These are phyloP conservation scores for Neomonachus schauinslandi DNA, from an alignment of 2,113 vertebrate genomes.

Conservation along the genomic window DNA sequence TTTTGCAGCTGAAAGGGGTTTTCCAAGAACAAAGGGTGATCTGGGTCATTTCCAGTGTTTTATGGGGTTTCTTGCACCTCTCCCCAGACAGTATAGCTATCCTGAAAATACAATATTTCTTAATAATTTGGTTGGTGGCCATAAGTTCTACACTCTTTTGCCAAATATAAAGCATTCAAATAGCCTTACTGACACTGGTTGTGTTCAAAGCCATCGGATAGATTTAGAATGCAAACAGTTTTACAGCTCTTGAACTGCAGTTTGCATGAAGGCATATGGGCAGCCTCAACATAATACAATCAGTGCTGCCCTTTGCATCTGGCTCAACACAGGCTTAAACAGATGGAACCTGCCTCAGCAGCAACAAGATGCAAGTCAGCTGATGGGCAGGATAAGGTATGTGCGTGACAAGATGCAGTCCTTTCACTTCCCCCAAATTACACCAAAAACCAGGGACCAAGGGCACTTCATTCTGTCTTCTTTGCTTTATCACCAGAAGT, in stretches of 20 bases:
- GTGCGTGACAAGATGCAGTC: neutral
- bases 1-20: conserved; percentile 2
- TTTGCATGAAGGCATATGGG: conserved; percentile 35
- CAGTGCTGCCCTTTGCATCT: conserved; percentile 53
- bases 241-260: conserved; percentile 39
- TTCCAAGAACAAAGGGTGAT: conserved; percentile 28
- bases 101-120: conserved; percentile 54
- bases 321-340: neutral
- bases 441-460: neutral
- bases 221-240: conserved; percentile 59
- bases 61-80: conserved; percentile 9
- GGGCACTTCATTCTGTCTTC: neutral
- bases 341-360: conserved; percentile 7
- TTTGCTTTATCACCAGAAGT: neutral
- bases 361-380: neutral
- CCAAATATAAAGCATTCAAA: conserved; percentile 59
- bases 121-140: conserved; percentile 42
- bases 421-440: neutral
- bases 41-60: neutral
- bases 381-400: neutral
- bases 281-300: conserved; percentile 8
- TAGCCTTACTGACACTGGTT: conserved; percentile 42
- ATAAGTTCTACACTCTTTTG: conserved; percentile 23
- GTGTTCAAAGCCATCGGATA: conserved; percentile 61
- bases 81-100: conserved; percentile 3